A percentile compares a stretch with the other conserved stretches of the same genome.
Evolutionary conservation across 2,113 vertebrate species (phyloP).

Genomic region (Prochilodus magdalenae): DNA sequence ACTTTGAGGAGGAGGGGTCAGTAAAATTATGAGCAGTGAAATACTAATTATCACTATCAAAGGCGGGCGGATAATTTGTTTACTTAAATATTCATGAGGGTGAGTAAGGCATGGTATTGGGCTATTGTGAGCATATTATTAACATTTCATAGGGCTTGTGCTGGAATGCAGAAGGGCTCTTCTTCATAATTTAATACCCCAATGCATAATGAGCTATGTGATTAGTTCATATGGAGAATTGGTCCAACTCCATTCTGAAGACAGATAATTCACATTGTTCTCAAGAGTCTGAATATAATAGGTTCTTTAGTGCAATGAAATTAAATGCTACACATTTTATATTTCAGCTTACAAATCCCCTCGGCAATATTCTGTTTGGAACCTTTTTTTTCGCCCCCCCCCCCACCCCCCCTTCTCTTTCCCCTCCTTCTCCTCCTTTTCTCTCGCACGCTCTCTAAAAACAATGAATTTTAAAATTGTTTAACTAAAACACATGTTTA

Average conservation of each 20-base stretch:
- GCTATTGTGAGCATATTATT: constrained; percentile 99
- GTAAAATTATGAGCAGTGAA: constrained; percentile 90
- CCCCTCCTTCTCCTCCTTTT: constrained; percentile 44
- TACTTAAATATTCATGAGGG: constrained; percentile 99
- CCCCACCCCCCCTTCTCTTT: not conserved
- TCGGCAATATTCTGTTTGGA: constrained; percentile 87
- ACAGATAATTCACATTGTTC: constrained; percentile 99
- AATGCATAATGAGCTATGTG: constrained; percentile 99
- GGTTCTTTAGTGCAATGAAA: constrained; percentile 99
- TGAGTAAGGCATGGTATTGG: constrained; percentile 92
- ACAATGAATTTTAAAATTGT: constrained; percentile 83
- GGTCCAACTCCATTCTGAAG: constrained; percentile 98
- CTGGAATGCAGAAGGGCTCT: constrained; percentile 97
- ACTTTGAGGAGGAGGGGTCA: constrained; percentile 91
- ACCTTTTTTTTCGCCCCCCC: too few relatives aligned
- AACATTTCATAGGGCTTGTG: constrained; percentile 99
- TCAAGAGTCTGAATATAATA: constrained; percentile 99
- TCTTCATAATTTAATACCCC: constrained; percentile 99
- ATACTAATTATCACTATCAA: constrained; percentile 99
- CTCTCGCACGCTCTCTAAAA: constrained; percentile 14
- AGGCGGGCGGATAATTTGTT: constrained; percentile 98
- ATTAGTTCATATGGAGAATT: constrained; percentile 99
- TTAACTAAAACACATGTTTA: constrained; percentile 96
- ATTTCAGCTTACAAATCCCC: constrained; percentile 98
- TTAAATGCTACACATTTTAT: constrained; percentile 99